These are phyloP conservation scores for Chanos chanos DNA, from an alignment of 2,797 vertebrate species.

Conservation along the genomic window DNA sequence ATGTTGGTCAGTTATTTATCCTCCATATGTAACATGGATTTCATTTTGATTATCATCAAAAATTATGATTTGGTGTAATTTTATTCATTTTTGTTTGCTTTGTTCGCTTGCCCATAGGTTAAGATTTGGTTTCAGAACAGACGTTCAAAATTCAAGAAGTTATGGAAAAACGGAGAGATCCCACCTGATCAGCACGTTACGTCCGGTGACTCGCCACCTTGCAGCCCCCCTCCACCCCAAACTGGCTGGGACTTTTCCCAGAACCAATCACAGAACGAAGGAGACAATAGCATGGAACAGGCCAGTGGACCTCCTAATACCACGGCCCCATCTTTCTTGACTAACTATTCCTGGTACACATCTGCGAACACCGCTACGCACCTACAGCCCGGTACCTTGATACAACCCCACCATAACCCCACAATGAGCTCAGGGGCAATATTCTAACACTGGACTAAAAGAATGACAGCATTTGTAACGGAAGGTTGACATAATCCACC, in stretches of 20 bases:
- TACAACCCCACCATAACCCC: conserved; percentile 64
- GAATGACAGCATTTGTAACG: conserved; percentile 20
- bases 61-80: not conserved
- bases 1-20: too few species aligned
- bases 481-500: conserved; percentile 5
- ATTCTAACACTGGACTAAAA: conserved; percentile 57
- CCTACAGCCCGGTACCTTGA: conserved; percentile 64
- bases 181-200: conserved; percentile 70
- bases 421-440: conserved; percentile 72
- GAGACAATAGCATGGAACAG: conserved; percentile 55
- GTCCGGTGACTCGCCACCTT: conserved; percentile 67
- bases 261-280: conserved; percentile 60
- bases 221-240: conserved; percentile 64
- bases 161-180: conserved; percentile 84
- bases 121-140: conserved; percentile 89
- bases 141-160: conserved; percentile 83
- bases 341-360: conserved; percentile 80
- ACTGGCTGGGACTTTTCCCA: conserved; percentile 76
- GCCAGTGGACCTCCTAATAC: conserved; percentile 65
- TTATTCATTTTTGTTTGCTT: not conserved
- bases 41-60: not conserved
- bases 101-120: conserved; percentile 56
- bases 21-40: too few species aligned
- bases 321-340: conserved; percentile 70
- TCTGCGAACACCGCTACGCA: conserved; percentile 63